Conservation (phyloP, 2,888 invertebrate species). For the Nasonia oneida region DNA sequence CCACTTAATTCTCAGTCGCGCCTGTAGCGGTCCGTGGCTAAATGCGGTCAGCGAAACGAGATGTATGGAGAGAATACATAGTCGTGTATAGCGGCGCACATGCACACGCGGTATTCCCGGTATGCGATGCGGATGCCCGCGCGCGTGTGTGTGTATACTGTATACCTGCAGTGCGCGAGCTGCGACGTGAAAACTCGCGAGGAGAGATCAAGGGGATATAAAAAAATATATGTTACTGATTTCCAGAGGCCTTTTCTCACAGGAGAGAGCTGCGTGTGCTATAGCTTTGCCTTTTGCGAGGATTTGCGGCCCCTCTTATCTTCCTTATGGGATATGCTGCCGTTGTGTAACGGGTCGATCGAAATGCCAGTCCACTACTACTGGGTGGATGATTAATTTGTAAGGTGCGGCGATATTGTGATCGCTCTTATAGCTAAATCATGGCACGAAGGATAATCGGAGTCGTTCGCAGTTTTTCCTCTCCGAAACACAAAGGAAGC, state of each 20-base stretch:
- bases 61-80: background rate
- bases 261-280: background rate
- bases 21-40: background rate
- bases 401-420: background rate
- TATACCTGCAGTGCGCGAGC: background rate
- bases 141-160: background rate
- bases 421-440: background rate
- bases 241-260: background rate
- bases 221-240: background rate
- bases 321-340: background rate
- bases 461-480: background rate
- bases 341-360: background rate
- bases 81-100: background rate
- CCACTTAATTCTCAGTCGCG: constrained; percentile 44
- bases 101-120: background rate
- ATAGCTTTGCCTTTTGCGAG: background rate
- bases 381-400: background rate
- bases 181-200: background rate
- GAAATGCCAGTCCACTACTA: no score
- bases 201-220: background rate
- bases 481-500: background rate
- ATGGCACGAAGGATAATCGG: background rate
- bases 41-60: constrained; percentile 42
- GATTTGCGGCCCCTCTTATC: background rate
- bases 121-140: background rate